These are phyloP conservation scores for Trichonephila inaurata DNA, from an alignment of 1,140 invertebrate species.

Conservation along the genomic window DNA sequence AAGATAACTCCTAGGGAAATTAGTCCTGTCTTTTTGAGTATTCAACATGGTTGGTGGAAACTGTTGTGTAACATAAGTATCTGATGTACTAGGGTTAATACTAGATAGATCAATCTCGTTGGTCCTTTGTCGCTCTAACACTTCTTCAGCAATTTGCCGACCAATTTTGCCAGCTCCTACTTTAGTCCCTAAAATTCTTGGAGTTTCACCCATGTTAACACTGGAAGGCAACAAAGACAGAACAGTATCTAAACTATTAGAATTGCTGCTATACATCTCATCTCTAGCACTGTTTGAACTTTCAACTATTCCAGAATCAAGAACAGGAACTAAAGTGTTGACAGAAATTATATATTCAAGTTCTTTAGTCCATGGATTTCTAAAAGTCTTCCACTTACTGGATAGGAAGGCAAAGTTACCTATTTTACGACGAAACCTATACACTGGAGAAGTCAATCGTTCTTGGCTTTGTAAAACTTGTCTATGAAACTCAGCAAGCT, in stretches of 20 bases:
- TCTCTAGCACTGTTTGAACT: constrained; percentile 67
- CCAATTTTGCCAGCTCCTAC: constrained; percentile 81
- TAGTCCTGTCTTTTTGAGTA: constrained; percentile 41
- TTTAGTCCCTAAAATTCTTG: constrained; percentile 74
- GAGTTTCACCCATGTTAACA: constrained; percentile 46
- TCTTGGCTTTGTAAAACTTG: constrained; percentile 79
- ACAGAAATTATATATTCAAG: constrained; percentile 93
- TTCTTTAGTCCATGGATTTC: constrained; percentile 95
- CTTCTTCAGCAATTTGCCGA: constrained; percentile 81
- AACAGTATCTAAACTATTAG: constrained; percentile 76
- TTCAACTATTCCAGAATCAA: constrained; percentile 66
- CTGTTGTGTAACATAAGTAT: constrained; percentile 15
- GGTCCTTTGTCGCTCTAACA: constrained; percentile 78
- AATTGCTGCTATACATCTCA: constrained; percentile 69
- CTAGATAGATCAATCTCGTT: not conserved
- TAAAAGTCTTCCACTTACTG: constrained; percentile 92
- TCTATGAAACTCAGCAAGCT: constrained; percentile 92
- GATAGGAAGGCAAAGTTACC: constrained; percentile 87
- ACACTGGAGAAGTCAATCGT: constrained; percentile 82
- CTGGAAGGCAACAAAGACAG: constrained; percentile 68
- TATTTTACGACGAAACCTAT: constrained; percentile 90
- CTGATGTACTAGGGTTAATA: not conserved
- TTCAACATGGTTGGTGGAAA: not conserved
- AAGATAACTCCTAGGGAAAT: not conserved
- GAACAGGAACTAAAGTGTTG: constrained; percentile 86